Evolutionary conservation across 2,797 vertebrate species (phyloP), one percentile per base, ranked within the genome.

Genomic region (Gambusia yucatana): DNA sequence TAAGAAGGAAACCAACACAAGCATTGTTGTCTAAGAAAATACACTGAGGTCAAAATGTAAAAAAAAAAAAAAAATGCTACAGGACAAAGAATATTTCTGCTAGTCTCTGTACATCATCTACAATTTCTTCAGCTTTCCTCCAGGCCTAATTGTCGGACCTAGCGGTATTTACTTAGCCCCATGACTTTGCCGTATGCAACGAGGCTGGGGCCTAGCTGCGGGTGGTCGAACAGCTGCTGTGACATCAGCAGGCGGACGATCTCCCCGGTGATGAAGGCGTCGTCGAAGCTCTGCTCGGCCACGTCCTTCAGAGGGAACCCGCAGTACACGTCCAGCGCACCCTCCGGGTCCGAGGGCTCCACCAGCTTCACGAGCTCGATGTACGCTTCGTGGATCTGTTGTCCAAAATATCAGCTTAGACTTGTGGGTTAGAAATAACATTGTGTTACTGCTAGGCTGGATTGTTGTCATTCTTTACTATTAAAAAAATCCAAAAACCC

Each of bases 191-290:
- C 94, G 39, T 95, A 84, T 7, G 91, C 92, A 5, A 90, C 90
- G 28, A 96, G 89, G 81, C 82, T 93, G 72, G 83, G 77, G 16
- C 78, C 85, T 75, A 96, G 89, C 80, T 91, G 90, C 0, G 87
- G 87, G 83, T 96, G 95, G 41, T 96, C 91, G 6, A 86, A 95
- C 73, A 91, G 90, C 87, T 94, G 92, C 83, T 84, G 87, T 14
- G 82, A 87, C 88, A 96, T 94, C 57, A 96, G 90, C 57, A 95
- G 77, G 52, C 91, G 92, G 61, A 94, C 69, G 0, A 94, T 95
- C 80, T 96, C 95, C 73, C 95, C 95, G 0, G 91, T 89, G 79
- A 96, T 93, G 88, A 95, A 96, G 67, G 95, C 95, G 22, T 96
- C 95, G 2, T 94, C 85, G 7, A 94, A 95, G 25, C 85, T 94